Percentiles rank a stretch among this genome's conserved stretches.
Evolutionary conservation across 2,113 vertebrate genomes (phyloP).

Genomic region (Pollimyrus isidori): DNA sequence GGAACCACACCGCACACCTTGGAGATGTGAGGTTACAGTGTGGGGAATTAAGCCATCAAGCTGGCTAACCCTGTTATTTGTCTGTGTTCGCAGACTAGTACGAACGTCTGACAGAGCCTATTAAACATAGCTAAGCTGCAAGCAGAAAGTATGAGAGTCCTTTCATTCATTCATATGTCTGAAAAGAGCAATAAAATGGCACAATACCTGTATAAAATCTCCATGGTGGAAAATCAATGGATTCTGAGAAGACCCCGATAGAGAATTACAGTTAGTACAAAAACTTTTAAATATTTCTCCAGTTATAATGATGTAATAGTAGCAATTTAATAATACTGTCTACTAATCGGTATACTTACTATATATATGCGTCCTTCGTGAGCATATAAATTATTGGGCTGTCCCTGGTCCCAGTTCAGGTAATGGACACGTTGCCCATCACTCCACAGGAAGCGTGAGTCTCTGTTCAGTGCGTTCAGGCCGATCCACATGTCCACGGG

Average conservation of each 20-base stretch:
- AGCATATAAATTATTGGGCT: slow-evolving; percentile 23
- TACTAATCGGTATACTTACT: background rate
- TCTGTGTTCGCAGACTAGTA: background rate
- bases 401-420: slow-evolving; percentile 88
- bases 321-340: background rate
- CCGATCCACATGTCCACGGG: slow-evolving; percentile 73
- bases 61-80: background rate
- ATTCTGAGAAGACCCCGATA: background rate
- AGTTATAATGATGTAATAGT: background rate
- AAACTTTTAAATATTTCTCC: background rate
- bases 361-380: background rate
- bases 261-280: background rate
- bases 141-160: background rate
- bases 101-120: background rate
- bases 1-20: background rate
- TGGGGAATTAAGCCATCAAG: background rate
- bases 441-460: slow-evolving; percentile 84
- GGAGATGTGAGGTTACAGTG: background rate
- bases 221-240: background rate
- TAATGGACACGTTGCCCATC: slow-evolving; percentile 72
- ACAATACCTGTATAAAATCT: background rate
- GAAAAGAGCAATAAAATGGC: background rate
- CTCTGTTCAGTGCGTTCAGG: slow-evolving; percentile 83
- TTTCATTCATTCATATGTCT: background rate
- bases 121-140: background rate